Percentiles rank a stretch among this genome's conserved stretches.
These are phyloP conservation scores for Apotomis turbidana DNA, from an alignment of 2,888 invertebrate species.

Conservation along the genomic window DNA sequence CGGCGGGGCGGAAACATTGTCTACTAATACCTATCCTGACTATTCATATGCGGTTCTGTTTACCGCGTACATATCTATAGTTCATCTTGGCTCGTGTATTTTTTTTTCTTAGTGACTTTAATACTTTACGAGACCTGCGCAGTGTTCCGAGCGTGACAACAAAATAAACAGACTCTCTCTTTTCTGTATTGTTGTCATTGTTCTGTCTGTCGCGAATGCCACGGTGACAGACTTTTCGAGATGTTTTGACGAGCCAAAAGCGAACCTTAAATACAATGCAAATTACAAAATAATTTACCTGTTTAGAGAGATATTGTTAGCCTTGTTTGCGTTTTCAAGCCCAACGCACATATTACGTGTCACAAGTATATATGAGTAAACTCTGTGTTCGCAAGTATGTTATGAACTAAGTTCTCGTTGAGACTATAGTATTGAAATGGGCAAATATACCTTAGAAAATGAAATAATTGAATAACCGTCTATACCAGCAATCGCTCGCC, in stretches of 20 bases:
- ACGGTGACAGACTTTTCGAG: neutral
- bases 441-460: neutral
- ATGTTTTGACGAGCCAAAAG: conserved; percentile 10
- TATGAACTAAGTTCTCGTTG: neutral
- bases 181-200: conserved; percentile 20
- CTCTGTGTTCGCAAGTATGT: neutral
- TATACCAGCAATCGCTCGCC: neutral
- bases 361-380: neutral
- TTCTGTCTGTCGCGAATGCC: conserved; percentile 15
- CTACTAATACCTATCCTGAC: too few relatives aligned
- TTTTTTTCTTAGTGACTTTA: too few relatives aligned
- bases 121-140: too few relatives aligned
- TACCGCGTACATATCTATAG: too few relatives aligned
- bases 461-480: neutral
- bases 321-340: conserved; percentile 1
- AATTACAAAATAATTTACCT: too few relatives aligned
- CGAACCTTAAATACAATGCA: neutral
- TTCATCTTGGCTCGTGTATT: too few relatives aligned
- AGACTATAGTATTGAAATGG: neutral
- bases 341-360: neutral
- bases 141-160: neutral
- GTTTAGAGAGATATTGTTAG: neutral
- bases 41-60: too few relatives aligned
- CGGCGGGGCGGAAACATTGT: neutral
- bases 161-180: conserved; percentile 16